Conservation (phyloP, 2,797 vertebrate genomes). For the Anguilla anguilla region DNA sequence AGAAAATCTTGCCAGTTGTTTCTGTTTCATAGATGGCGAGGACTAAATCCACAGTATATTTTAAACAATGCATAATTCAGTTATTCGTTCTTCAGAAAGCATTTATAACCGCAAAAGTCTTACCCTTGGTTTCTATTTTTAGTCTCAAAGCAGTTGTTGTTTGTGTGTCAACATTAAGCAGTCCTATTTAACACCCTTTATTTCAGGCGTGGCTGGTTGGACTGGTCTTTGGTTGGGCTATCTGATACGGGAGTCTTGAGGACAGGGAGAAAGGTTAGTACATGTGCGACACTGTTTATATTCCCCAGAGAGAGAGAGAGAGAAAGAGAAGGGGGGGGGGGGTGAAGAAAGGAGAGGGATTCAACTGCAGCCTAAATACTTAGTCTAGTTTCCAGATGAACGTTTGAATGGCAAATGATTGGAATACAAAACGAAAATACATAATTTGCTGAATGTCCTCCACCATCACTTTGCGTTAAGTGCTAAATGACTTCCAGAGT, state of each 20-base stretch:
- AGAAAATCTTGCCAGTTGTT: neutral
- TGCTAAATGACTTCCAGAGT: neutral
- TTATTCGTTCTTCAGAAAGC: neutral
- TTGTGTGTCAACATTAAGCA: neutral
- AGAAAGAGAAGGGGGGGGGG: neutral
- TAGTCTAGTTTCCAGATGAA: neutral
- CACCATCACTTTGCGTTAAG: neutral
- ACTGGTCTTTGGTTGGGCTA: neutral
- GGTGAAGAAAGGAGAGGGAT: constrained; percentile 2
- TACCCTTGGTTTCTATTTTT: neutral
- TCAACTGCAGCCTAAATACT: neutral
- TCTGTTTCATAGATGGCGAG: neutral
- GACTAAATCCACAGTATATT: neutral
- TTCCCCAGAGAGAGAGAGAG: neutral
- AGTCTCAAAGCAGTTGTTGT: neutral
- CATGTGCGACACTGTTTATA: neutral
- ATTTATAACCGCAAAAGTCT: neutral
- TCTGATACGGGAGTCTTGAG: neutral
- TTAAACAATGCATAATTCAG: neutral
- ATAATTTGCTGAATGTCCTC: neutral
- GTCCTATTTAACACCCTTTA: neutral
- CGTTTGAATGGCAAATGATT: neutral
- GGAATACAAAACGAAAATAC: neutral
- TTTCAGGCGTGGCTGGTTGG: constrained; percentile 15
- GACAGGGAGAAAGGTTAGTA: neutral